Evolutionary conservation across 2,113 vertebrate genomes (phyloP).

Genomic region (Trinectes maculatus): DNA sequence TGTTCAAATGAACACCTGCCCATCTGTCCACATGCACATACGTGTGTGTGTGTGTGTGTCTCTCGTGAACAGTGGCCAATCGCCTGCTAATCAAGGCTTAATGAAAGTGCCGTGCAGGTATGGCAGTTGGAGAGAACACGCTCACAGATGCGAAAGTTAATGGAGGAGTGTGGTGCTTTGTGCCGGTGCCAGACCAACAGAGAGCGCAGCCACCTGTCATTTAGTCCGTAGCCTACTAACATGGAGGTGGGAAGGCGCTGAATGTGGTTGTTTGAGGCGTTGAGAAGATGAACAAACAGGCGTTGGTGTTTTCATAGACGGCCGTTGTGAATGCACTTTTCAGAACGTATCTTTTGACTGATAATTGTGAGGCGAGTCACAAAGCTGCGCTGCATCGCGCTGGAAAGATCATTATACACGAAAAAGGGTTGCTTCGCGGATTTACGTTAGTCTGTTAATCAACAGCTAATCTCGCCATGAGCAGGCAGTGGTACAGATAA

Average conservation of each 20-base stretch:
- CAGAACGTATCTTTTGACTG: neutral
- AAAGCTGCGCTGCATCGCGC: conserved; percentile 13
- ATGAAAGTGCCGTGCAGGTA: conserved; percentile 63
- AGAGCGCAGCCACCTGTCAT: conserved; percentile 48
- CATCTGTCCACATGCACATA: conserved; percentile 5
- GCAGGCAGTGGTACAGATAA: conserved; percentile 57
- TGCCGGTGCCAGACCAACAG: conserved; percentile 44
- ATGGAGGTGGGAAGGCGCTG: conserved; percentile 11
- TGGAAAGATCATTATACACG: conserved; percentile 14
- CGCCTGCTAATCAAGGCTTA: conserved; percentile 65
- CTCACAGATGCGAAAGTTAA: conserved; percentile 76
- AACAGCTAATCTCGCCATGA: conserved; percentile 69
- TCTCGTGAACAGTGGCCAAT: conserved; percentile 42
- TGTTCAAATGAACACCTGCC: conserved; percentile 19
- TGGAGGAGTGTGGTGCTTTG: conserved; percentile 53
- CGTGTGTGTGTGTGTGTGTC: neutral
- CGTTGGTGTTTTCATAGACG: neutral
- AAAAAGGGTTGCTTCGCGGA: conserved; percentile 1
- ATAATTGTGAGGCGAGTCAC: conserved; percentile 8
- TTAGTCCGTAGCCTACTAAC: neutral
- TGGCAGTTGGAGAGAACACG: conserved; percentile 53
- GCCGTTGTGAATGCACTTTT: neutral
- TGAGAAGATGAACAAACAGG: conserved; percentile 2
- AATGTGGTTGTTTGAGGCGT: conserved; percentile 14
- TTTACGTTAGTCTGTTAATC: conserved; percentile 58